These are phyloP conservation scores for Slavum lentiscoides DNA, from an alignment of 2,888 invertebrate species.

Conservation along the genomic window DNA sequence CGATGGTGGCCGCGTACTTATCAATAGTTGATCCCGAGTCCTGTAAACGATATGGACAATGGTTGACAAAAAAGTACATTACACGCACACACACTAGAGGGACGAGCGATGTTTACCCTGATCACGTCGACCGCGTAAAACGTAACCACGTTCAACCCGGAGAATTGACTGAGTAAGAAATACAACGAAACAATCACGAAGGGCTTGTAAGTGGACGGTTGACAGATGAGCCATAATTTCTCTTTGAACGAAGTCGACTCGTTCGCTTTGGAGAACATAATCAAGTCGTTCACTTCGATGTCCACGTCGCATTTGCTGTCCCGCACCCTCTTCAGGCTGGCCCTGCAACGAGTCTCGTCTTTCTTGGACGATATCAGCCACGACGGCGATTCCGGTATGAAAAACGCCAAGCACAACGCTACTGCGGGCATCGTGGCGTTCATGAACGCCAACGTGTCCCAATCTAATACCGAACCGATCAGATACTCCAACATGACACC, in stretches of 20 bases:
- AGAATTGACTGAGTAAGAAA: conserved; percentile 73
- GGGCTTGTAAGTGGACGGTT: conserved; percentile 69
- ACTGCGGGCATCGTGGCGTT: conserved; percentile 68
- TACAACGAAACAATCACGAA: conserved; percentile 68
- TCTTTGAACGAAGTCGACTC: conserved; percentile 59
- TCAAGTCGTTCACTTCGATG: conserved; percentile 67
- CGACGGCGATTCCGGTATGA: conserved; percentile 75
- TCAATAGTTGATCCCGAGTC: conserved; percentile 66
- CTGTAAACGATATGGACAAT: conserved; percentile 58
- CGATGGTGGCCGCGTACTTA: conserved; percentile 67
- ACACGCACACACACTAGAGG: neutral
- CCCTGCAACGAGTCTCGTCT: conserved; percentile 65
- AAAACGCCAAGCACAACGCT: conserved; percentile 66
- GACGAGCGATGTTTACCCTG: conserved; percentile 60
- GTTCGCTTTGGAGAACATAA: conserved; percentile 66
- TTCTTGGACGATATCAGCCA: conserved; percentile 69
- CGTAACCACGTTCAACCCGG: conserved; percentile 71
- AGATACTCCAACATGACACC: conserved; percentile 58
- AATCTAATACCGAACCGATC: conserved; percentile 63
- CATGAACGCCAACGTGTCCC: conserved; percentile 69
- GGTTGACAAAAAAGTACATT: neutral
- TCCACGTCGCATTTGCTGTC: conserved; percentile 68
- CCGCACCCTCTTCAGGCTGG: conserved; percentile 65
- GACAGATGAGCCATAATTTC: conserved; percentile 64
- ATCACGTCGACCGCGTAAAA: conserved; percentile 73